Percentiles rank a stretch among this genome's conserved stretches.
phyloP scores from a whole-genome alignment of 92 coral and sea anemone genomes.

The Epizoanthus scotinus region DNA sequence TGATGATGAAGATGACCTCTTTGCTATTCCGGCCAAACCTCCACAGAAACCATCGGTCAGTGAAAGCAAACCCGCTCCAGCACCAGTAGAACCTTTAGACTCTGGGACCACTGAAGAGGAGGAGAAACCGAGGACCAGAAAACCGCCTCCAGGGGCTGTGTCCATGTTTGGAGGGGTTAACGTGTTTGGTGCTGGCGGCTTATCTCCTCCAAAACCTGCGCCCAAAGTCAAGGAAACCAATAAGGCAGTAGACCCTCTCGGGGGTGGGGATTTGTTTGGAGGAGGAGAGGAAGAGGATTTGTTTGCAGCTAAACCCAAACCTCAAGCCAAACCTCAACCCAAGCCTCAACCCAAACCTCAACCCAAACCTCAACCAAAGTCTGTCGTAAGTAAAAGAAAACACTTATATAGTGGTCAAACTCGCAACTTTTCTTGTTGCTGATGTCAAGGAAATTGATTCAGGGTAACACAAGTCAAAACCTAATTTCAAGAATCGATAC shows the following conservation, averaged over 20 bases:
- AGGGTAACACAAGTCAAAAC: too few relatives aligned
- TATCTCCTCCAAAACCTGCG: neutral
- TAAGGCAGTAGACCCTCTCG: constrained; percentile 46
- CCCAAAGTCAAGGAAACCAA: constrained; percentile 30
- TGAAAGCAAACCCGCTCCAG: constrained; percentile 18
- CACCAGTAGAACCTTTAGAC: constrained; percentile 13
- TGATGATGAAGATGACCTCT: constrained; percentile 80
- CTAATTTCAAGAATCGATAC: too few relatives aligned
- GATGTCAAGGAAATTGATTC: too few relatives aligned
- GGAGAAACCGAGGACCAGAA: neutral
- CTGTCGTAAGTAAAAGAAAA: too few relatives aligned
- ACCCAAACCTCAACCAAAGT: too few relatives aligned
- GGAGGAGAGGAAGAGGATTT: constrained; percentile 73
- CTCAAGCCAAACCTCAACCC: neutral
- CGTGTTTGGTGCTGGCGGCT: constrained; percentile 12
- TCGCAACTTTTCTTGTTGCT: too few relatives aligned
- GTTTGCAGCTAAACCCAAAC: constrained; percentile 71
- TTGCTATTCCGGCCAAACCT: constrained; percentile 60
- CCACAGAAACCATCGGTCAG: constrained; percentile 29
- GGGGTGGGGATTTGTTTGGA: constrained; percentile 44
- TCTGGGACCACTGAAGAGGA: constrained; percentile 10
- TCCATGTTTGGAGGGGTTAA: constrained; percentile 37
- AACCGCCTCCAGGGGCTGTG: constrained; percentile 29
- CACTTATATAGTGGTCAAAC: too few relatives aligned
- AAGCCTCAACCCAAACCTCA: neutral